Evolutionary conservation across 2,888 invertebrate genomes (phyloP).

Genomic region (Steinernema scapterisci): DNA sequence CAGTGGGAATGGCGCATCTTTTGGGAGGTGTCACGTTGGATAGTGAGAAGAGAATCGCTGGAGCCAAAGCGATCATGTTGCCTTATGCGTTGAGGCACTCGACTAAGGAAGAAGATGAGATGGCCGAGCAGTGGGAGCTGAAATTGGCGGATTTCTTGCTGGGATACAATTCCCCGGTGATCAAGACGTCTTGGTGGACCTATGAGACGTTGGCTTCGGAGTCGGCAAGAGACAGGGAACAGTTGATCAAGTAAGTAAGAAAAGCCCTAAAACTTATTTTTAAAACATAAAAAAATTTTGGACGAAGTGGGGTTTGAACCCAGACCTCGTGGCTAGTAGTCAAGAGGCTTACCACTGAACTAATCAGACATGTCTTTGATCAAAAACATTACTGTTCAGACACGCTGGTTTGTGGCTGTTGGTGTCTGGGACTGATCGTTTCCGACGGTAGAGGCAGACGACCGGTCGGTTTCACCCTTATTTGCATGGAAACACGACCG

Average conservation of each 20-base stretch:
- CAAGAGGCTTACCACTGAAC: no score
- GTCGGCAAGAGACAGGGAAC: slow-evolving; percentile 60
- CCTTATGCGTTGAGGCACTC: slow-evolving; percentile 65
- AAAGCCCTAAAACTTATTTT: no score
- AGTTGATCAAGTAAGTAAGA: slow-evolving; percentile 51
- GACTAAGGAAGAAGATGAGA: slow-evolving; percentile 53
- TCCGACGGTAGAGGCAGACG: no score
- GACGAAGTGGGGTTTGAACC: no score
- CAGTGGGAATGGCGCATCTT: slow-evolving; percentile 61
- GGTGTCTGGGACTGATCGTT: no score
- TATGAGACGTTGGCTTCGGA: slow-evolving; percentile 66
- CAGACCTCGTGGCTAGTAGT: no score
- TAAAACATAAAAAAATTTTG: no score
- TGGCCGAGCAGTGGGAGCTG: slow-evolving; percentile 67
- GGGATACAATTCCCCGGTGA: slow-evolving; percentile 45
- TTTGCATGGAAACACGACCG: no score
- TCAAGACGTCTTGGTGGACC: slow-evolving; percentile 63
- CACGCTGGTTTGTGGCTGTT: no score
- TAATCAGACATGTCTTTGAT: no score
- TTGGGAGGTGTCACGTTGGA: slow-evolving; percentile 63
- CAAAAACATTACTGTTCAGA: no score
- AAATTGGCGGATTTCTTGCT: slow-evolving; percentile 57
- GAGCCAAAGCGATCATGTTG: slow-evolving; percentile 65
- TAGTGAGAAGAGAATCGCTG: slow-evolving; percentile 49
- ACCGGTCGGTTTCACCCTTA: no score